A percentile compares a stretch with the other conserved stretches of the same genome.
Conservation (phyloP, 2,888 invertebrate species). For the Phymatocera aterrima region DNA sequence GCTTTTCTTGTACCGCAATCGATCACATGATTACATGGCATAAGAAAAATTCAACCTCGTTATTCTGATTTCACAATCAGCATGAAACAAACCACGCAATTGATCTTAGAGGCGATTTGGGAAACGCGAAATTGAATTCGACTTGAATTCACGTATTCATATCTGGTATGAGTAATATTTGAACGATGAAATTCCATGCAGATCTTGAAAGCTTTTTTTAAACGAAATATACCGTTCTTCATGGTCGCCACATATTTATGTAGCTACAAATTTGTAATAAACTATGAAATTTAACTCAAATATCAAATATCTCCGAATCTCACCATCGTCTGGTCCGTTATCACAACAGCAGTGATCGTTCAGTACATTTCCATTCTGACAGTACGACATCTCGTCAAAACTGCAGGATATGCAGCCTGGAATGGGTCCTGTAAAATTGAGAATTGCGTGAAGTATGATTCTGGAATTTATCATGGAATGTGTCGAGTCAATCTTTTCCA, state of each 20-base stretch:
- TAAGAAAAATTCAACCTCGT: slow-evolving; percentile 3
- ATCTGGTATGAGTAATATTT: too few relatives aligned
- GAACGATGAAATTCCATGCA: too few relatives aligned
- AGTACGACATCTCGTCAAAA: slow-evolving; percentile 80
- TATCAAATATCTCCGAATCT: slow-evolving; percentile 54
- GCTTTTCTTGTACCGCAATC: background rate
- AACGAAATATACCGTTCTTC: too few relatives aligned
- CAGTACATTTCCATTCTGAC: slow-evolving; percentile 78
- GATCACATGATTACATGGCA: background rate
- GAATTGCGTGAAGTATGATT: slow-evolving; percentile 31
- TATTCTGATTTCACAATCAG: too few relatives aligned
- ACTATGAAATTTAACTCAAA: too few relatives aligned
- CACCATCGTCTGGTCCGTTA: slow-evolving; percentile 77
- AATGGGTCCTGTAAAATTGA: slow-evolving; percentile 71
- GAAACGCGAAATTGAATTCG: too few relatives aligned
- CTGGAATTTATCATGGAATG: background rate
- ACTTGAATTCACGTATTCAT: too few relatives aligned
- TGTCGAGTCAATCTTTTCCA: too few relatives aligned
- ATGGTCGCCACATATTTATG: too few relatives aligned
- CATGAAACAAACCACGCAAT: background rate
- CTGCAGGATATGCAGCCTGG: slow-evolving; percentile 82
- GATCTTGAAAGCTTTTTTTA: too few relatives aligned
- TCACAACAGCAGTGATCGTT: slow-evolving; percentile 80
- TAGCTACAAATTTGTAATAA: too few relatives aligned
- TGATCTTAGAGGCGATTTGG: too few relatives aligned